Base-by-base conservation (phyloP, 2,888 invertebrate species). In the Euspilapteryx auroguttella region DNA sequence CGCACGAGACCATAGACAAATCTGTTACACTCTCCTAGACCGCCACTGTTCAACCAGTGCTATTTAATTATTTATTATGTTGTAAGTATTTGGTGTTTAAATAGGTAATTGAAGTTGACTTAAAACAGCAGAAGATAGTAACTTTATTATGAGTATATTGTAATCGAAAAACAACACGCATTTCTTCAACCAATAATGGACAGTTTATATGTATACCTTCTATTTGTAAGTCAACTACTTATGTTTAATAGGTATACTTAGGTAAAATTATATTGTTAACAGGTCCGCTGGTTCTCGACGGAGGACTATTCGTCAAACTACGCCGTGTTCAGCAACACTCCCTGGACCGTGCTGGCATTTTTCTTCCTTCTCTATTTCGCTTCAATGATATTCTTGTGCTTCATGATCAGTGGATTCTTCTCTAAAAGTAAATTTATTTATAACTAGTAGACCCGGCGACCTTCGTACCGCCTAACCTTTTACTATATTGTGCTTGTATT, bases 381-480 rank as follows among this genome's bases (percentile, higher is more conserved):
- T 29, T 77, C 86, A 25, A 80, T 81, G 24, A 87, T 91, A 37
- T 83, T 82, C 26, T 88, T 89, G 53, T 85, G 86, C 47, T 93
- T 92, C 51, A 82, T 87, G 66, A 57, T 92, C 32, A 88, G 89
- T 40, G 83, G 86, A 1, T 80, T 91, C 40, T 93, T 92, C 56
- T 84, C 85, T 1, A 86, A 82, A 80, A 87, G 87, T 88, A 71
- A 55, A n/a, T n/a, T n/a, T n/a, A n/a, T n/a, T n/a, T n/a, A n/a
- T n/a, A n/a, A n/a, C n/a, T n/a, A n/a, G n/a, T n/a, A n/a, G n/a
- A n/a, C n/a, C n/a, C n/a, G n/a, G n/a, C n/a, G n/a, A n/a, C n/a
- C n/a, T n/a, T n/a, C n/a, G n/a, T n/a, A n/a, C n/a, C n/a, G n/a
- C n/a, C n/a, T n/a, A n/a, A n/a, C n/a, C n/a, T n/a, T n/a, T n/a